phyloP scores from a whole-genome alignment of 2,113 vertebrate genomes.

The Reinhardtius hippoglossoides region DNA sequence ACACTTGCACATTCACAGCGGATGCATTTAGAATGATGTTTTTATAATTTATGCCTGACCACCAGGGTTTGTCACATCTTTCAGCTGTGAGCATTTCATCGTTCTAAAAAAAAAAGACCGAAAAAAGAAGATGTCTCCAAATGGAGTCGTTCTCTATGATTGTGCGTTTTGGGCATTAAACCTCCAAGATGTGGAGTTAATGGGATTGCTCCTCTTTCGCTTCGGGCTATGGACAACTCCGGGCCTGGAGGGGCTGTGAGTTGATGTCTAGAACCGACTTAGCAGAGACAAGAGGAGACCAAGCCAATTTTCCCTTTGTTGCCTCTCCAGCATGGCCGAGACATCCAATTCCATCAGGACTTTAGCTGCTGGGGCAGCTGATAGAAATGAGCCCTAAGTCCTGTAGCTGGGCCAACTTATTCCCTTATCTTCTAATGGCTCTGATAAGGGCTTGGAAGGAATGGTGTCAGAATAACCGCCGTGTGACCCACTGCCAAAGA shows the following conservation, averaged over 20 bases:
- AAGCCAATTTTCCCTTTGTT: slow-evolving; percentile 80
- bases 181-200: slow-evolving; percentile 68
- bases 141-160: slow-evolving; percentile 68
- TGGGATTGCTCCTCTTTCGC: slow-evolving; percentile 77
- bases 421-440: slow-evolving; percentile 78
- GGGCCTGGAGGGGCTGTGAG: slow-evolving; percentile 47
- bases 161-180: slow-evolving; percentile 64
- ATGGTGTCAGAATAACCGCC: slow-evolving; percentile 65
- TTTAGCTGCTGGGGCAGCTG: slow-evolving; percentile 63
- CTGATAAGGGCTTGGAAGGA: slow-evolving; percentile 58
- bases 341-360: slow-evolving; percentile 80
- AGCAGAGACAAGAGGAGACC: slow-evolving; percentile 59
- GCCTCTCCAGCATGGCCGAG: slow-evolving; percentile 71
- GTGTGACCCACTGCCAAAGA: slow-evolving; percentile 57
- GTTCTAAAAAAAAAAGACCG: slow-evolving; percentile 50
- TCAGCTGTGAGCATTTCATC: slow-evolving; percentile 45
- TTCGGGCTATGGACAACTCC: slow-evolving; percentile 46
- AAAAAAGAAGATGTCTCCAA: slow-evolving; percentile 34
- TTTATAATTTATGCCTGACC: slow-evolving; percentile 47
- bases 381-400: slow-evolving; percentile 74
- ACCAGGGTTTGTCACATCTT: slow-evolving; percentile 51
- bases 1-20: slow-evolving; percentile 22
- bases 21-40: slow-evolving; percentile 37
- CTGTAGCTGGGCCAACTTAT: slow-evolving; percentile 66
- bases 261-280: slow-evolving; percentile 67